Conservation (phyloP, 2,797 vertebrate genomes). For the Smutsia gigantea region DNA sequence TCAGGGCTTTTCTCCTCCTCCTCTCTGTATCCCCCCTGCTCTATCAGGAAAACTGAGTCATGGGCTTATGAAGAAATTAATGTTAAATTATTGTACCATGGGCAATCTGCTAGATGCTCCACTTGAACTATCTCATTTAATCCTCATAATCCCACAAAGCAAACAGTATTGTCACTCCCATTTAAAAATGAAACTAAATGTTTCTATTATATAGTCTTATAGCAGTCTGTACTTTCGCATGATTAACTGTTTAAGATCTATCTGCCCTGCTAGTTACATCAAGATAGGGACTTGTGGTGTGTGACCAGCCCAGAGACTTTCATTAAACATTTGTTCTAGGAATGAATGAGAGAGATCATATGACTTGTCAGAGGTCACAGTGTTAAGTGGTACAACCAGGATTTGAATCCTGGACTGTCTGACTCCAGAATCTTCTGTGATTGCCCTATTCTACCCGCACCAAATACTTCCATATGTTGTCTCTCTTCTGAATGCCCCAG, state of each 20-base stretch:
- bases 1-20: background rate
- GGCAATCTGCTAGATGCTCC: background rate
- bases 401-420: background rate
- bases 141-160: background rate
- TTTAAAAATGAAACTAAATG: conserved; percentile 57
- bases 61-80: background rate
- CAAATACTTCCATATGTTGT: background rate
- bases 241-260: background rate
- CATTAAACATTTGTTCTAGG: background rate
- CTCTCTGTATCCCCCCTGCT: background rate
- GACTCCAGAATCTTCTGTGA: background rate
- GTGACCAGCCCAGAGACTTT: conserved; percentile 22
- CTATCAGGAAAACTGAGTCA: conserved; percentile 21
- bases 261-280: conserved; percentile 16
- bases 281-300: background rate
- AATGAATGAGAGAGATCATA: conserved; percentile 2
- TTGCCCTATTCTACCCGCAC: background rate
- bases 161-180: background rate
- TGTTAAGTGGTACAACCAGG: background rate
- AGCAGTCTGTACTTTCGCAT: conserved; percentile 16
- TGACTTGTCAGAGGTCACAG: background rate
- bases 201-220: background rate
- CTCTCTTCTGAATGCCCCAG: conserved; percentile 6
- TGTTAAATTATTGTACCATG: background rate
- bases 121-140: conserved; percentile 15